Evolutionary conservation across 2,113 vertebrate genomes (phyloP), one percentile per base, ranked within the genome.

Genomic region (Pungitius pungitius): DNA sequence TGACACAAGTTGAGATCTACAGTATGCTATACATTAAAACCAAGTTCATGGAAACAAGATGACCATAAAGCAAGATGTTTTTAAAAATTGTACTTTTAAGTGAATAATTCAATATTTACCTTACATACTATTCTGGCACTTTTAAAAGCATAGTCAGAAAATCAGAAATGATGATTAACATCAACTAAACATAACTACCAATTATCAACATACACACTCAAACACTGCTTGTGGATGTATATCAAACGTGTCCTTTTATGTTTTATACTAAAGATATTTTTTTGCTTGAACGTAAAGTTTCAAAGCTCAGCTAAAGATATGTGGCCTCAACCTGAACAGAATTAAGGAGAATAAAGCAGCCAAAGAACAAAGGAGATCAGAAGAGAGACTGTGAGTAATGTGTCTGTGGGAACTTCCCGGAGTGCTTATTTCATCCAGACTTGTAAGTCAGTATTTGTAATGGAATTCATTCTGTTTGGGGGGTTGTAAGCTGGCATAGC

Each of bases 261-360:
- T n/a, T n/a, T n/a, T n/a, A n/a, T n/a, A n/a, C n/a, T n/a, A n/a
- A n/a, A n/a, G n/a, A n/a, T n/a, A n/a, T n/a, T 55, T 52, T 22
- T 17, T 12, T 76, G 20, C 68, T 88, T 89, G 90, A 91, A 88
- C 84, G 75, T 81, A 75, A 75, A 82, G 81, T 84, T 91, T 90
- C 82, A 91, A 90, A 92, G 87, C 87, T 59, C 37, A 4, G 37
- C 63, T 78, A 59, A 6, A 33, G 81, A 93, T 91, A 93, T 93
- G 90, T 93, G 92, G 88, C 83, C 77, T 82, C 85, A 93, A 93
- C 89, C 87, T 92, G 91, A 84, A 70, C 55, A 86, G 78, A 84
- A 73, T 77, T 70, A 75, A 45, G 43, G 73, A 57, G 69, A 86
- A 69, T 78, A 49, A 78, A 69, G 81, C 65, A 63, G 20, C 60